phyloP scores from a whole-genome alignment of 2,113 vertebrate species.

The Notiomystis cincta region DNA sequence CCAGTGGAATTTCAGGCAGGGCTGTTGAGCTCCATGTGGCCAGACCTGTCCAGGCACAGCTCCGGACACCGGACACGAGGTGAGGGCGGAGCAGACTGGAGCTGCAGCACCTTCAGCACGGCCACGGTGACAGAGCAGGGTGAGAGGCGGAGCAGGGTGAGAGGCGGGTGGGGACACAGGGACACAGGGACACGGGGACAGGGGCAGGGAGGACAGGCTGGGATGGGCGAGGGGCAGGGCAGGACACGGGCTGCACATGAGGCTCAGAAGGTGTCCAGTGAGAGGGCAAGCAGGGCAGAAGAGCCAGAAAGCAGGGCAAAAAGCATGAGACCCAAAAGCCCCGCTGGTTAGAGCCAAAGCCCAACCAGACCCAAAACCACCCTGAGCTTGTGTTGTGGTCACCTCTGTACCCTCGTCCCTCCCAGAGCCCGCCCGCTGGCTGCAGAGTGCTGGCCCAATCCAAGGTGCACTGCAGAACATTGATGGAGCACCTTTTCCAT shows the following conservation, averaged over 20 bases:
- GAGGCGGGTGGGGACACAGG: neutral
- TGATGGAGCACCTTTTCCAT: fast-evolving
- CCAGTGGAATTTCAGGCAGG: neutral
- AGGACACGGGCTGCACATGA: fast-evolving
- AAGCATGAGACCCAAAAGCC: neutral
- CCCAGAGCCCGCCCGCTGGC: too few species aligned
- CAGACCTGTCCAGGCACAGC: too few species aligned
- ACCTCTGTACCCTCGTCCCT: too few species aligned
- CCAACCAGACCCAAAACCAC: too few species aligned
- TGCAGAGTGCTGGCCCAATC: too few species aligned
- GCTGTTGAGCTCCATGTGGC: neutral
- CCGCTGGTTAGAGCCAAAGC: fast-evolving
- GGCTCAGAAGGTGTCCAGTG: too few species aligned
- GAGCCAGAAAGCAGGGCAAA: neutral
- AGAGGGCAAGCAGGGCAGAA: fast-evolving
- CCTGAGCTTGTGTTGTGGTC: too few species aligned
- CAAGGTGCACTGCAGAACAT: too few species aligned
- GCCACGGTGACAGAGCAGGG: neutral
- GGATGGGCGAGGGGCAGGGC: neutral
- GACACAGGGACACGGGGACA: neutral
- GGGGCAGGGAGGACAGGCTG: too few species aligned
- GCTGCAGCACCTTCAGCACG: neutral
- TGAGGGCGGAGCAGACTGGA: fast-evolving
- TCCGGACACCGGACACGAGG: neutral
- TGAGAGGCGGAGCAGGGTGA: neutral